Conservation (phyloP, 2,113 vertebrate genomes). For the Nycticryphes semicollaris region DNA sequence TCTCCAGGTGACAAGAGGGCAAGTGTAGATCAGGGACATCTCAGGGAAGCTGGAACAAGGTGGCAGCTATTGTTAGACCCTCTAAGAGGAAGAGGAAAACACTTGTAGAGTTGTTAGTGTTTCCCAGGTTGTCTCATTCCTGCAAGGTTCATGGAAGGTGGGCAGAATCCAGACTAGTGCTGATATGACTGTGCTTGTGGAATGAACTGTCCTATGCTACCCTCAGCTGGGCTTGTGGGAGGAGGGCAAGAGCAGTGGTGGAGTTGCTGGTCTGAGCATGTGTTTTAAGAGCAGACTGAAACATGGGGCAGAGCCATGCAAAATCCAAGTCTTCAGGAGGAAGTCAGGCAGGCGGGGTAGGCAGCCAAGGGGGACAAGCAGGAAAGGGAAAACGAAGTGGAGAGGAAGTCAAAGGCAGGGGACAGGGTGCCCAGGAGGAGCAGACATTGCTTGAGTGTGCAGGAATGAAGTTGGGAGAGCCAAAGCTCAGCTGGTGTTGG, state of each 20-base stretch:
- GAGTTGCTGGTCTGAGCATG: background rate
- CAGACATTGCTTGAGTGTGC: background rate
- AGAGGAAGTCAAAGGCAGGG: background rate
- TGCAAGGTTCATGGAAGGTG: background rate
- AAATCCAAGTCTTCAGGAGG: background rate
- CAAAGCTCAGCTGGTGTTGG: background rate
- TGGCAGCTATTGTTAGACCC: background rate
- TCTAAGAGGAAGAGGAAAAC: background rate
- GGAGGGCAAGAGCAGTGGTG: background rate
- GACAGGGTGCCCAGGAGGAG: background rate
- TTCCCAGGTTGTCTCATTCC: background rate
- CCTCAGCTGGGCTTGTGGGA: background rate
- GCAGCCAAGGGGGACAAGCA: background rate
- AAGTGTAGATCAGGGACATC: background rate
- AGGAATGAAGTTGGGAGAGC: background rate
- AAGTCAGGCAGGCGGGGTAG: background rate
- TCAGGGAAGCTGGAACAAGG: background rate
- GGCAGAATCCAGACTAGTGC: background rate
- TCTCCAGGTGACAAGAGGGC: background rate
- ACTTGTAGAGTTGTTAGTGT: background rate
- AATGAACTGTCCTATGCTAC: background rate
- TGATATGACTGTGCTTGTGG: background rate
- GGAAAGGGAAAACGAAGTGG: background rate
- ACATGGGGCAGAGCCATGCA: background rate
- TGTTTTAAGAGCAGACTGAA: background rate